Evolutionary conservation across 2,113 vertebrate genomes (phyloP), one percentile per base, ranked within the genome.

Genomic region (Calyptomena viridis): DNA sequence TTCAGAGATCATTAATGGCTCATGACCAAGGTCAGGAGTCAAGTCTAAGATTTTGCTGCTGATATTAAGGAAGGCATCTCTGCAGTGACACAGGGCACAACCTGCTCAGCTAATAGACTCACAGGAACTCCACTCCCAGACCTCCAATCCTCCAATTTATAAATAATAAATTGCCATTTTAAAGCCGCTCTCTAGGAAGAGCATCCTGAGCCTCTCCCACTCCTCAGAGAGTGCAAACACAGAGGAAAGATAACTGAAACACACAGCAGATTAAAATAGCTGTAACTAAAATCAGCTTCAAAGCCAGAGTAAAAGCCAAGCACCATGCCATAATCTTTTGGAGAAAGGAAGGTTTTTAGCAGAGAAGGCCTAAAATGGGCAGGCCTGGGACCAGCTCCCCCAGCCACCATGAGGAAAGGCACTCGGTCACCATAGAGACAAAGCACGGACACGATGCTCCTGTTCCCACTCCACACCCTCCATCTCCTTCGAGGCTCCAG

Each of bases 1-100:
- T 94, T 92, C 66, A 77, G 93, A 95, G 92, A 93, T 92, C 86
- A 92, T 90, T 97, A 96, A 78, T 55, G 64, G 90, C 80, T 92
- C 85, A 68, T 53, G 69, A 90, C 73, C 86, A 78, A 96, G 93
- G 95, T 95, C 94, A 90, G 60, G 69, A 95, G 90, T 89, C 92
- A 90, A 89, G 66, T 64, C 88, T 60, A 75, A 89, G 93, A 72
- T 56, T 93, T 60, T 87, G 69, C 66, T 83, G 90, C 72, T 53
- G 90, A 90, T 88, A 85, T 3, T 86, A 84, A 90, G 76, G 72
- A 82, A 91, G 78, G 73, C 19, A 12, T 58, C 83, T 95, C 60
- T 28, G 60, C 66, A 71, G 60, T 58, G 88, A 92, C 88, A 89
- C 52, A 72, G 93, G 83, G 92, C 92, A 80, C 85, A 96, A 93